Evolutionary conservation across 2,797 vertebrate species (phyloP).

Genomic region (Hypotaenidia philippensis): DNA sequence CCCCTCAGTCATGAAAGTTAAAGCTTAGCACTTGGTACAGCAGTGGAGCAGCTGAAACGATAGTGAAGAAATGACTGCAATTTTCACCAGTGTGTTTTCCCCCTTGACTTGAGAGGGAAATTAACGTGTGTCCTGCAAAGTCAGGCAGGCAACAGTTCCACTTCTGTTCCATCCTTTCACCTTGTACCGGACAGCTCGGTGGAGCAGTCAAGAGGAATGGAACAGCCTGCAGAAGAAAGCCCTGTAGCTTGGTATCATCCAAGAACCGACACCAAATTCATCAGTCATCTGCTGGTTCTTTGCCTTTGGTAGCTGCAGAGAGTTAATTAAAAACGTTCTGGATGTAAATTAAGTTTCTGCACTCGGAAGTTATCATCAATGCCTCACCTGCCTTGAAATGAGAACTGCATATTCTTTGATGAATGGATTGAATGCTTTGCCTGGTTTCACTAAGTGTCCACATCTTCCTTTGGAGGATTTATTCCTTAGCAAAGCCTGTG

Average conservation of each 20-base stretch:
- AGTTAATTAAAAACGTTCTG: neutral
- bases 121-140: neutral
- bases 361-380: slow-evolving; percentile 35
- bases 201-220: neutral
- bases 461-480: neutral
- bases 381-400: slow-evolving; percentile 27
- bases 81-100: neutral
- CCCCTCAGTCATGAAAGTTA: neutral
- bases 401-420: neutral
- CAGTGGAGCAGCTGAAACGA: neutral
- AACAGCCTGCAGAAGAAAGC: neutral
- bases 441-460: neutral
- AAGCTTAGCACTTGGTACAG: neutral
- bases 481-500: neutral
- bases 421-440: neutral
- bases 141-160: neutral
- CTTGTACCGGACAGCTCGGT: neutral
- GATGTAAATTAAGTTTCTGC: slow-evolving; percentile 31
- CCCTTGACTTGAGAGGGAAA: neutral
- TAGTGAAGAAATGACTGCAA: neutral
- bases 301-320: slow-evolving; percentile 19
- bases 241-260: neutral
- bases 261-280: neutral
- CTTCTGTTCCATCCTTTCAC: neutral
- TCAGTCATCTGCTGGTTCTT: neutral